Base-by-base conservation (phyloP, 2,113 vertebrate species). In the Equus quagga region DNA sequence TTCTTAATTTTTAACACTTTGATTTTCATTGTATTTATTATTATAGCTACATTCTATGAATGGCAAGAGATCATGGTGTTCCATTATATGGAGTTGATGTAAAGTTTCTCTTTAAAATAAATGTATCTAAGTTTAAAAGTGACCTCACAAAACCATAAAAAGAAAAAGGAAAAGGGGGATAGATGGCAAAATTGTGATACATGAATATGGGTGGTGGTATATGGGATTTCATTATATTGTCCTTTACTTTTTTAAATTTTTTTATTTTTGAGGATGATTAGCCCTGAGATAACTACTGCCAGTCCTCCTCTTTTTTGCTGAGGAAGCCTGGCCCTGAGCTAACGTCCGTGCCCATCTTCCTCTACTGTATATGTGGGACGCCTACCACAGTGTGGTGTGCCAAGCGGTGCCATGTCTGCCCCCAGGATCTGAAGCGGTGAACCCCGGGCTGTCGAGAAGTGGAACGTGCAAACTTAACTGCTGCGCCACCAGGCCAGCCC, bases 1-100 rank as follows among this genome's bases (percentile, higher is more conserved):
- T 72, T 73, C 36, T 60, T 46, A 88, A 75, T 62, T 88, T 87
- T 89, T 60, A 75, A n/a, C 24, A 89, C 54, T 62, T 89, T 75
- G 86, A 62, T 89, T 75, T 88, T 89, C 36, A 24, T 89, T 75
- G 44, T 89, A 54, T 54, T 78, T n/a, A 75, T 67, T 84, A 67
- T 46, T 73, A 75, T 46, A 24, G 19, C 33, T 89, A 62, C 19
- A 46, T 60, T 75, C 70, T 46, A 18, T 44, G 46, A 62, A 72
- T 62, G 54, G 86, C 54, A 89, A 75, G 41, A 46, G 36, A 75
- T 75, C 41, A 62, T n/a, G 28, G 13, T 75, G 75, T 88, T 88
- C 54, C 69, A 75, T 75, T 75, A 58, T 19, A 88, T 60, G 56
- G 26, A 73, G 54, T 73, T 54, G 44, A 44, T 24, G 14, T 41